phyloP scores from a whole-genome alignment of 2,113 vertebrate genomes.

The Microcebus lehilahytsara region DNA sequence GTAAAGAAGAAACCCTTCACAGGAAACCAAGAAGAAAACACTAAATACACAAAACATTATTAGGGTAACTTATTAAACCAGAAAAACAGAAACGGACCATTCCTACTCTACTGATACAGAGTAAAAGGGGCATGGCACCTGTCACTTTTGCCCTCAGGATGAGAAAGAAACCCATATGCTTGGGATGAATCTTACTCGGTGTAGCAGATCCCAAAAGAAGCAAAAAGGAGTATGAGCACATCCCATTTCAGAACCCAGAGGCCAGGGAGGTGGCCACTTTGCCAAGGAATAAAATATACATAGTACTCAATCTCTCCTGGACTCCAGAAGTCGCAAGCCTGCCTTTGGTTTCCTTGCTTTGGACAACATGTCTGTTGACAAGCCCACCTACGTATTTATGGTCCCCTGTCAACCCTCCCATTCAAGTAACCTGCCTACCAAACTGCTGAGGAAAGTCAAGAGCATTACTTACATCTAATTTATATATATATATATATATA shows the following conservation, averaged over 20 bases:
- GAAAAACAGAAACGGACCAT: background rate
- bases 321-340: background rate
- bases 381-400: background rate
- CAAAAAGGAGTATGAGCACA: background rate
- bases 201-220: background rate
- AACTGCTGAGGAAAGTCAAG: background rate
- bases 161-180: background rate
- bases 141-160: background rate
- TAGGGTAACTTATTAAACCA: background rate
- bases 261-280: background rate
- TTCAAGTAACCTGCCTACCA: background rate
- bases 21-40: constrained; percentile 18
- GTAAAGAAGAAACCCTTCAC: background rate
- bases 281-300: background rate
- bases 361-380: background rate
- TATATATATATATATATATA: background rate
- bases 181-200: background rate
- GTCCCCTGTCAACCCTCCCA: background rate
- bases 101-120: background rate
- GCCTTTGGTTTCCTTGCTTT: background rate
- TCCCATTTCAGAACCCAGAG: background rate
- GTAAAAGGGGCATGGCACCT: background rate
- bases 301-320: background rate
- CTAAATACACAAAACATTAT: background rate
- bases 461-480: background rate